These are phyloP conservation scores for Lasaia peninsularis DNA, from an alignment of 1,140 invertebrate species.

Conservation along the genomic window DNA sequence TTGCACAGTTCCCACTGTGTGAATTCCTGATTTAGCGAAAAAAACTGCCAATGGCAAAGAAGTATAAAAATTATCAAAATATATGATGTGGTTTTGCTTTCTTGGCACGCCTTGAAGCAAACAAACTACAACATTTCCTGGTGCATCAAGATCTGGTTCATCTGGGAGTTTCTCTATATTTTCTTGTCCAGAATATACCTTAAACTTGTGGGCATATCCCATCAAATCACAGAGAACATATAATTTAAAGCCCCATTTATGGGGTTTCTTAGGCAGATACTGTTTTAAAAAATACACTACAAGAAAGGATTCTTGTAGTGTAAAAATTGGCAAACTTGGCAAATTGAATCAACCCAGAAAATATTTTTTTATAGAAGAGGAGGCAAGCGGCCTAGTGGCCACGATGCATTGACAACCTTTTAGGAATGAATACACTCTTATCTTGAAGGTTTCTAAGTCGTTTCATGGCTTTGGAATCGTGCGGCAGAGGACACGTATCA, in stretches of 20 bases:
- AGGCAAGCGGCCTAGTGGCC: no score
- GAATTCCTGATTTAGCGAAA: slow-evolving; percentile 40
- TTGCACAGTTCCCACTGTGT: slow-evolving; percentile 37
- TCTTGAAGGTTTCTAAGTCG: no score
- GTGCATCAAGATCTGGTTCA: slow-evolving; percentile 41
- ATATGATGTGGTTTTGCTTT: slow-evolving; percentile 40
- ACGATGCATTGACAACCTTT: no score
- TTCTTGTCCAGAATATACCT: slow-evolving; percentile 35
- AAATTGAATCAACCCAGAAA: no score
- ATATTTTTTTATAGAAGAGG: no score
- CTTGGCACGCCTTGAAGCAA: slow-evolving; percentile 35
- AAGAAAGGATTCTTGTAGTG: no score
- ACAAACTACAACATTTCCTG: slow-evolving; percentile 36
- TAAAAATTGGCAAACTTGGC: no score
- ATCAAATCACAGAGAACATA: slow-evolving; percentile 42
- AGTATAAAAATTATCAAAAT: slow-evolving; percentile 47
- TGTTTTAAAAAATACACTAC: slow-evolving; percentile 23
- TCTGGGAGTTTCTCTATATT: slow-evolving; percentile 28
- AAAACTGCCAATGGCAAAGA: slow-evolving; percentile 36
- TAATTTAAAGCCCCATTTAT: slow-evolving; percentile 36
- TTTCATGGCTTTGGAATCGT: no score
- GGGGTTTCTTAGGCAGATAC: slow-evolving; percentile 15
- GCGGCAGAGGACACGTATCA: no score
- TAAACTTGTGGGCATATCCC: slow-evolving; percentile 36
- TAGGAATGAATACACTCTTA: no score